Conservation (phyloP, 92 coral and sea anemone species). For the Umimayanthus chanpuru region DNA sequence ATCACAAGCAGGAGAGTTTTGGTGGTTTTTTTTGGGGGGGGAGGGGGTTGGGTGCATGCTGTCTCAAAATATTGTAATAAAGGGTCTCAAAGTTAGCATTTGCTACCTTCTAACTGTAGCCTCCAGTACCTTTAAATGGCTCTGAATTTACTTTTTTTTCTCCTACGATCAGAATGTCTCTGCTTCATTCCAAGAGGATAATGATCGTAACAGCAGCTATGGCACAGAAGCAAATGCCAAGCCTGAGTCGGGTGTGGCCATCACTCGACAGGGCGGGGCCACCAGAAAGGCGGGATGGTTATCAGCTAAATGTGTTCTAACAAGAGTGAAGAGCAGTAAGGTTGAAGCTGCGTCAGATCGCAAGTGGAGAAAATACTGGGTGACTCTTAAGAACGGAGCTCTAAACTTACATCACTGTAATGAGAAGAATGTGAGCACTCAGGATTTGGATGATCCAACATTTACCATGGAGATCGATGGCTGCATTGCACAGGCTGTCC, state of each 20-base stretch:
- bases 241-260: conserved; percentile 87
- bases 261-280: conserved; percentile 94
- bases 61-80: no score
- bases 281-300: conserved; percentile 98
- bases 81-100: no score
- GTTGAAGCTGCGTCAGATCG: conserved; percentile 84
- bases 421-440: conserved; percentile 94
- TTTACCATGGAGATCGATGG: conserved; percentile 85
- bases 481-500: conserved; percentile 96
- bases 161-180: conserved; percentile 56
- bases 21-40: no score
- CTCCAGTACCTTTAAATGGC: no score
- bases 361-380: conserved; percentile 99
- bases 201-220: conserved; percentile 69
- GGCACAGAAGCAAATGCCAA: conserved; percentile 78
- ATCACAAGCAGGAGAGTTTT: no score
- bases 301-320: conserved; percentile 85
- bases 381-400: conserved; percentile 79
- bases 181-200: conserved; percentile 73
- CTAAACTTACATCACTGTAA: conserved; percentile 91
- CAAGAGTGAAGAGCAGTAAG: conserved; percentile 78
- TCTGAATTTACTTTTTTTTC: not conserved
- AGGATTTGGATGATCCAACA: conserved; percentile 85
- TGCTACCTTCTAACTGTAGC: no score
- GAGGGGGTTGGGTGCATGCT: no score